A percentile compares a stretch with the other conserved stretches of the same genome.
phyloP scores from a whole-genome alignment of 2,113 vertebrate genomes.

The Mirounga angustirostris region DNA sequence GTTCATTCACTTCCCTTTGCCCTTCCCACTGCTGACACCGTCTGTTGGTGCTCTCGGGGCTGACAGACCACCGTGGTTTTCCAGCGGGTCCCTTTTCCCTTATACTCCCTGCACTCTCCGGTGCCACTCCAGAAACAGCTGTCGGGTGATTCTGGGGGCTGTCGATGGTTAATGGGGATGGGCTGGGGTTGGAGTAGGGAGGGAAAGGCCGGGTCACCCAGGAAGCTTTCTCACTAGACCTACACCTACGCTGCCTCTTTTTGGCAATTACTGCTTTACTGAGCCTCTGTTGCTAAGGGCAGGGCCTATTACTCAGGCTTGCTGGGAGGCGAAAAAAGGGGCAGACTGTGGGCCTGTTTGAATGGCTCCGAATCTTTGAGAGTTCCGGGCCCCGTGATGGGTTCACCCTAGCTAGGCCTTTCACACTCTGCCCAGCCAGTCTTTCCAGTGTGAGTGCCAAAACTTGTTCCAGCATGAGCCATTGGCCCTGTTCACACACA shows the following conservation, averaged over 20 bases:
- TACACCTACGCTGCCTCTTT: rapidly evolving
- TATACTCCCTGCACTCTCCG: too few species aligned
- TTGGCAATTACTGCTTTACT: rapidly evolving
- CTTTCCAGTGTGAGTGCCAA: neutral
- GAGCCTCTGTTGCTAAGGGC: neutral
- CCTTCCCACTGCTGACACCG: neutral
- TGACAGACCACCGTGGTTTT: neutral
- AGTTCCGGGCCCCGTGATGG: too few species aligned
- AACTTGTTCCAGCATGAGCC: neutral
- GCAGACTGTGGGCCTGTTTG: rapidly evolving
- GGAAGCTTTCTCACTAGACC: neutral
- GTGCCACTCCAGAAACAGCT: neutral
- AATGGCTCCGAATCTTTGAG: neutral
- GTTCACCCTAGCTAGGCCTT: neutral
- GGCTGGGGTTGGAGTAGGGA: neutral
- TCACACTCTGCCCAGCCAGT: neutral
- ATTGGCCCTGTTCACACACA: neutral
- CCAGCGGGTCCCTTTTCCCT: neutral
- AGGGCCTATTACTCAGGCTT: neutral
- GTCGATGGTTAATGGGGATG: neutral
- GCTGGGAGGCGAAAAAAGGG: too few species aligned
- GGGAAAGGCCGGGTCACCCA: neutral
- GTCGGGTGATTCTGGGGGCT: too few species aligned
- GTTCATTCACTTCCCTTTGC: neutral
- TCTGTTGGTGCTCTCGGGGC: rapidly evolving